A percentile compares a stretch with the other conserved stretches of the same genome.
These are phyloP conservation scores for Calameuta filiformis DNA, from an alignment of 2,888 invertebrate species.

Conservation along the genomic window DNA sequence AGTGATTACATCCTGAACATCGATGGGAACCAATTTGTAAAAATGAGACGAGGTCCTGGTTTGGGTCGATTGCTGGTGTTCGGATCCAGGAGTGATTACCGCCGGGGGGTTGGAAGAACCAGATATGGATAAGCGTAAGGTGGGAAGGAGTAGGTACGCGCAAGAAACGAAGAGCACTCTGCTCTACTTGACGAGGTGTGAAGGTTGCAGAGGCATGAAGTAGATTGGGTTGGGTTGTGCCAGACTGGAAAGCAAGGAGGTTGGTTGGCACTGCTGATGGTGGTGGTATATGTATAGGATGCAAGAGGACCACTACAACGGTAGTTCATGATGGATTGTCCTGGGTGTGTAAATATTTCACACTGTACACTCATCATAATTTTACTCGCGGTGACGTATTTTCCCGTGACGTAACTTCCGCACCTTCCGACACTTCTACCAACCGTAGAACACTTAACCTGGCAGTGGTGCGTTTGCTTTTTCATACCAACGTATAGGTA, in stretches of 20 bases:
- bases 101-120: neutral
- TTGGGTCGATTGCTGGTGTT: neutral
- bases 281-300: neutral
- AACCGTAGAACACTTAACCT: neutral
- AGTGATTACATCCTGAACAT: neutral
- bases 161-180: constrained; percentile 55
- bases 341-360: constrained; percentile 57
- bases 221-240: constrained; percentile 34
- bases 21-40: neutral
- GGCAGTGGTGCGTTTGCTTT: neutral
- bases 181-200: constrained; percentile 50
- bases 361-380: constrained; percentile 57
- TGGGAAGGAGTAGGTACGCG: constrained; percentile 24
- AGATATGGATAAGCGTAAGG: neutral
- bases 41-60: neutral
- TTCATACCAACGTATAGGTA: neutral
- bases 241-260: constrained; percentile 33
- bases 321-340: constrained; percentile 52
- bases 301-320: neutral
- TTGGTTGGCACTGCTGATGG: neutral
- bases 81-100: neutral
- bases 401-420: constrained; percentile 43
- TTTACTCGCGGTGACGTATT: constrained; percentile 43
- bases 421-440: neutral
- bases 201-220: constrained; percentile 52